Percentiles rank a stretch among this genome's conserved stretches.
Evolutionary conservation across 2,113 vertebrate genomes (phyloP).

Genomic region (Aspiorhynchus laticeps): DNA sequence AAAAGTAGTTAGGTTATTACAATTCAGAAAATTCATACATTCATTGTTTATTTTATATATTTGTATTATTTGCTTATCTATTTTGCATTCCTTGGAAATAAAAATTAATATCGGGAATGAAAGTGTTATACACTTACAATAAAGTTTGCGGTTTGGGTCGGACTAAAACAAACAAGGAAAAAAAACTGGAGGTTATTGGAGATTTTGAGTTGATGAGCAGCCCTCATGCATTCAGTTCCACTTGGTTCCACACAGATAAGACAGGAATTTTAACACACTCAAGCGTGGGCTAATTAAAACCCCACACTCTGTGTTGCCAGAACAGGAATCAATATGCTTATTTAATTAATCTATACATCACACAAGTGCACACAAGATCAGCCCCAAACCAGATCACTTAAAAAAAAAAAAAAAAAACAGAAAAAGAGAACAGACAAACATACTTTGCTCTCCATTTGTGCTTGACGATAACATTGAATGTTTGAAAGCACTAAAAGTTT

Average conservation of each 20-base stretch:
- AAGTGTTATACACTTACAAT: background rate
- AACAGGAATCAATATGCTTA: conserved; percentile 71
- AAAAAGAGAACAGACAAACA: background rate
- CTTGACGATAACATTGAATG: background rate
- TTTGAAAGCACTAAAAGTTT: conserved; percentile 5
- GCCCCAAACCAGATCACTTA: conserved; percentile 16
- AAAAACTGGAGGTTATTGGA: conserved; percentile 12
- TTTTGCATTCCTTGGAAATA: no score
- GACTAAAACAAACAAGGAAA: background rate
- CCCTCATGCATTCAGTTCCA: conserved; percentile 65
- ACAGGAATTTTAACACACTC: conserved; percentile 70
- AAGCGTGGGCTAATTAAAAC: conserved; percentile 77
- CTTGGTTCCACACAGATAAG: conserved; percentile 72
- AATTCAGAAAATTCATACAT: background rate
- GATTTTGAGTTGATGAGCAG: conserved; percentile 36
- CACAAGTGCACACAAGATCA: conserved; percentile 46
- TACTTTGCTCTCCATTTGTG: background rate
- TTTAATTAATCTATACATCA: conserved; percentile 76
- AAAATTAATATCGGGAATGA: background rate
- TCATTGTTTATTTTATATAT: background rate
- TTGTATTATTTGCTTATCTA: no score
- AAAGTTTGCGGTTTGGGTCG: background rate
- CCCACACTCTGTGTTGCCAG: conserved; percentile 66
- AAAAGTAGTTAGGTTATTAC: background rate
- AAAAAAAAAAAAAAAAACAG: conserved; percentile 15